Evolutionary conservation across 2,888 invertebrate species (phyloP).

Genomic region (Cryptocephalus moraei): DNA sequence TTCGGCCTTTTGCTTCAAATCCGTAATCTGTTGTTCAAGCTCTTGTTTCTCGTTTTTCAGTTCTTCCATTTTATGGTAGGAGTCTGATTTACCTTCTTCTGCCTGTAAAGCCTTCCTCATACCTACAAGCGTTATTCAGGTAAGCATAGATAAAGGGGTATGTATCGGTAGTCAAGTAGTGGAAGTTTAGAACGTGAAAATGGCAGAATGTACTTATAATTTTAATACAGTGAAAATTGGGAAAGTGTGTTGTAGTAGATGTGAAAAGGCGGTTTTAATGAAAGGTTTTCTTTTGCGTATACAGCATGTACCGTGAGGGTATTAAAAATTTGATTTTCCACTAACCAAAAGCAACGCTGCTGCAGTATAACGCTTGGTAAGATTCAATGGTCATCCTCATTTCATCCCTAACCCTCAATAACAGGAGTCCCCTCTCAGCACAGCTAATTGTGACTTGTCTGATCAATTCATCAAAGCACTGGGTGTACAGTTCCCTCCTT

Average conservation of each 20-base stretch:
- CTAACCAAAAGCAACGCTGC: constrained; percentile 87
- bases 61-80: constrained; percentile 63
- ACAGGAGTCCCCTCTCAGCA: constrained; percentile 86
- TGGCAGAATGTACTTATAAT: too few species aligned
- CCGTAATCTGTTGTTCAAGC: constrained; percentile 51
- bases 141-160: too few species aligned
- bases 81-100: constrained; percentile 79
- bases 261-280: too few species aligned
- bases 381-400: constrained; percentile 94
- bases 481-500: constrained; percentile 85
- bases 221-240: too few species aligned
- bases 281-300: not conserved
- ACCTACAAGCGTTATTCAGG: constrained; percentile 3
- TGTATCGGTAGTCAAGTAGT: too few species aligned
- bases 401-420: constrained; percentile 89
- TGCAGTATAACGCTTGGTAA: constrained; percentile 93
- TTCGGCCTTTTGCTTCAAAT: constrained; percentile 62
- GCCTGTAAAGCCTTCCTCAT: constrained; percentile 96
- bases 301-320: too few species aligned
- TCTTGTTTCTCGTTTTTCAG: constrained; percentile 56
- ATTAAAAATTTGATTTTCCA: not conserved
- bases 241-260: too few species aligned
- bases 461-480: constrained; percentile 90
- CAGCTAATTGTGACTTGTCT: constrained; percentile 97
- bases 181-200: too few species aligned